Base-by-base conservation (phyloP, 2,113 vertebrate genomes). In the Progne subis region DNA sequence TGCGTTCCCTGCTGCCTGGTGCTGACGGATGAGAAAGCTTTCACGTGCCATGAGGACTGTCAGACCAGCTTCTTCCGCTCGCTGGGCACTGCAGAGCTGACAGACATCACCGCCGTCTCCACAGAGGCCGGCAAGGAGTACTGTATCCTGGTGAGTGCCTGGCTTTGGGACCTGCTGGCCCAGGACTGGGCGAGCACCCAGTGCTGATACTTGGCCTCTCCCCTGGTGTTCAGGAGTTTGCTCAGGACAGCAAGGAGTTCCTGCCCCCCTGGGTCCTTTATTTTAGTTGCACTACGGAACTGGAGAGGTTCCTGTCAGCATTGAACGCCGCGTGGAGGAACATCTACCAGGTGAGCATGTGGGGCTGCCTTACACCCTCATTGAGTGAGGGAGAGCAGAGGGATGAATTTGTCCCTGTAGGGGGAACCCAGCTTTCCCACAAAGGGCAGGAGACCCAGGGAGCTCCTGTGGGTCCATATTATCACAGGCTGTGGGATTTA, bases 21-120 rank as follows among this genome's bases (percentile, higher is more conserved):
- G 87, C 92, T 99, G 91, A 99, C 99, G 0, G 98, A 98, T 1
- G 93, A 97, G 86, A 98, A 98, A 96, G 96, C 98, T 92, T 98
- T 99, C 88, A 99, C 99, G 0, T 99, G 99, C 95, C 99, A 99
- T 0, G 99, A 99, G 97, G 99, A 99, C 76, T 99, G 99, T 93
- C 99, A 99, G 98, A 99, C 99, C 12, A 99, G 99, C 96, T 99
- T 99, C 97, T 99, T 99, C 97, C 99, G 99, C 88, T 99, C 99
- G 0, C 98, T 99, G 78, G 99, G 99, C 96, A 97, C 97, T 0
- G 96, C 88, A 4, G 97, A 98, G 43, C 97, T 99, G 90, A 97
- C 95, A 0, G 98, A 99, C 21, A 10, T 99, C 95, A 97, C 96
- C 0, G 85, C 97, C 0, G 60, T 99, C 64, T 98, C 98, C 79